Evolutionary conservation across 2,113 vertebrate species (phyloP).

Genomic region (Cyanoderma ruficeps): DNA sequence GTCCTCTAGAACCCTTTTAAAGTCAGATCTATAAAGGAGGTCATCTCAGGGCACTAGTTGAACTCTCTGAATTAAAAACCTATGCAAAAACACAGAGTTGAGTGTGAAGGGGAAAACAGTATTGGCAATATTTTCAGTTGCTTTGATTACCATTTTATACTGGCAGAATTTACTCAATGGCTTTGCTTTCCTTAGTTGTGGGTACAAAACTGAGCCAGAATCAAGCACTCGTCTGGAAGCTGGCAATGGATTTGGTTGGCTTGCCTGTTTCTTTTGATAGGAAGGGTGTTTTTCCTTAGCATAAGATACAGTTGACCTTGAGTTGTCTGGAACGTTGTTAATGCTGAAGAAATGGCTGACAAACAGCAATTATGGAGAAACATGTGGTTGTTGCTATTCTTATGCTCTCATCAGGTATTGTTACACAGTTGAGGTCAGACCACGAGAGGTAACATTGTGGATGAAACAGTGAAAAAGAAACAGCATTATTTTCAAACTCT

Average conservation of each 20-base stretch:
- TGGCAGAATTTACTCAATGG: background rate
- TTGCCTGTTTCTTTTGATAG: conserved; percentile 6
- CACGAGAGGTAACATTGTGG: conserved; percentile 8
- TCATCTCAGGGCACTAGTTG: background rate
- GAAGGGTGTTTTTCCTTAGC: background rate
- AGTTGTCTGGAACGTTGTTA: conserved; percentile 22
- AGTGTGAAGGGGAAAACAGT: background rate
- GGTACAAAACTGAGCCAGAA: background rate
- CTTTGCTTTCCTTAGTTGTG: conserved; percentile 20
- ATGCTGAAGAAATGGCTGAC: conserved; percentile 46
- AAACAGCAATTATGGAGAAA: conserved; percentile 60
- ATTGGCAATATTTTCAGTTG: background rate
- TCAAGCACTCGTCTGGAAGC: background rate
- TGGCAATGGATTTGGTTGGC: background rate
- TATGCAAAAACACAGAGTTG: background rate
- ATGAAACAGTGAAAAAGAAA: conserved; percentile 46
- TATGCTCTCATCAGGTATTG: conserved; percentile 46
- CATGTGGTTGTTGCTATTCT: conserved; percentile 53
- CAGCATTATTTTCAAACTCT: conserved; percentile 27
- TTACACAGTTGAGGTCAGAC: conserved; percentile 34
- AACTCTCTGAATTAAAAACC: background rate
- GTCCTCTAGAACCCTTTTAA: background rate
- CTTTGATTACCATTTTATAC: background rate
- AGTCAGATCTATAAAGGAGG: background rate
- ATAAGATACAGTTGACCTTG: conserved; percentile 53